Conservation (phyloP, 2,113 vertebrate species). For the Tragelaphus strepsiceros region DNA sequence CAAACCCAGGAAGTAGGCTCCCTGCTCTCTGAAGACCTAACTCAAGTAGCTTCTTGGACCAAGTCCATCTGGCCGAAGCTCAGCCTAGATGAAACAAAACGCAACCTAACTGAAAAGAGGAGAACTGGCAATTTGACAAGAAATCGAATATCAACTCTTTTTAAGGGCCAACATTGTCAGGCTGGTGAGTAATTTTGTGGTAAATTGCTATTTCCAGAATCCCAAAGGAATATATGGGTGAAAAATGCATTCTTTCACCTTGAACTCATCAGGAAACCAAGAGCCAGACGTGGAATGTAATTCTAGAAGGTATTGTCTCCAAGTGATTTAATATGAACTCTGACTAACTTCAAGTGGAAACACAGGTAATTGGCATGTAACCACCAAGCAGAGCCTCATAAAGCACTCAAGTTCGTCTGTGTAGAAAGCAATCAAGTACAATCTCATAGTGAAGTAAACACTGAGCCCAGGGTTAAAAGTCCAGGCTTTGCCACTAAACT, state of each 20-base stretch:
- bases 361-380: neutral
- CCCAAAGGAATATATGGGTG: neutral
- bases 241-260: constrained; percentile 50
- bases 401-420: neutral
- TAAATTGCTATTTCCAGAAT: constrained; percentile 40
- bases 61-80: neutral
- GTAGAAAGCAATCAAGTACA: neutral
- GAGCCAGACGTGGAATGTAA: constrained; percentile 20
- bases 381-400: neutral
- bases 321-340: neutral
- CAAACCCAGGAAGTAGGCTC: neutral
- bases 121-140: constrained; percentile 42
- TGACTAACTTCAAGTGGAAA: neutral
- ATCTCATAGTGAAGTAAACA: neutral
- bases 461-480: neutral
- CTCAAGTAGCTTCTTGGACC: constrained; percentile 12
- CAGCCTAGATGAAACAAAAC: constrained; percentile 33
- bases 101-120: constrained; percentile 4
- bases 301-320: constrained; percentile 30
- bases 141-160: constrained; percentile 28
- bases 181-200: constrained; percentile 46
- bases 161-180: constrained; percentile 8
- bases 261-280: constrained; percentile 31
- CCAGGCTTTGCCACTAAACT: neutral
- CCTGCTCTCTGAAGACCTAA: neutral